phyloP scores from a whole-genome alignment of 2,888 invertebrate species.

The Pyrocoelia pectoralis region DNA sequence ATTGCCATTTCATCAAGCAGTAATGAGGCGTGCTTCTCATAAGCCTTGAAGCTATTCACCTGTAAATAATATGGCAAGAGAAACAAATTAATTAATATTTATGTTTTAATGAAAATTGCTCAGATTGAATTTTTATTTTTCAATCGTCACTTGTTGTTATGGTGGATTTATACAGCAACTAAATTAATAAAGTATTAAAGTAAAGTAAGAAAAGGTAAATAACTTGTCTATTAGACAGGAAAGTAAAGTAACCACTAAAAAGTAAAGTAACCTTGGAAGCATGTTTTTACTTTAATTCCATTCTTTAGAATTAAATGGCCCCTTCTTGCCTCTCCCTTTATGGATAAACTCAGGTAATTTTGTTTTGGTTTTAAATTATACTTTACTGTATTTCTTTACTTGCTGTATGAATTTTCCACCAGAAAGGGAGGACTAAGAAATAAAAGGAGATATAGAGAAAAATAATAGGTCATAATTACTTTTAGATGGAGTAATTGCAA shows the following conservation, averaged over 20 bases:
- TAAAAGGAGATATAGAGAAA: too few species aligned
- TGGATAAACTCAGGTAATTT: not conserved
- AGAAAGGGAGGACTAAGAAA: too few species aligned
- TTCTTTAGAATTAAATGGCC: not conserved
- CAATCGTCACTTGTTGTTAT: not conserved
- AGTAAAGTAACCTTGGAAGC: not conserved
- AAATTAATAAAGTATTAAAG: not conserved
- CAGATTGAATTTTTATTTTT: not conserved
- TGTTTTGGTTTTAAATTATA: not conserved
- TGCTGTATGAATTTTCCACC: not conserved
- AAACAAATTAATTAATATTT: not conserved
- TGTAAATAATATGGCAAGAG: not conserved
- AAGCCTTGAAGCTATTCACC: not conserved
- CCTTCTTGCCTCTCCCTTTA: not conserved
- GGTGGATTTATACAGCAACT: not conserved
- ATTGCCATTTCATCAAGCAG: not conserved
- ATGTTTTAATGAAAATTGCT: constrained; percentile 4
- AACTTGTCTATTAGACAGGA: not conserved
- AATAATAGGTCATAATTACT: not conserved
- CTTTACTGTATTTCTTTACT: not conserved
- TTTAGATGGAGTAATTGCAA: not conserved
- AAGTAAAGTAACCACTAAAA: not conserved
- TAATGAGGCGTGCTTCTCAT: not conserved
- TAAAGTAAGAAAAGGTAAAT: constrained; percentile 2
- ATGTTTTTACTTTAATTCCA: not conserved